Evolutionary conservation across 1,140 invertebrate genomes (phyloP), one percentile per base, ranked within the genome.

Genomic region (Drosophila orena): DNA sequence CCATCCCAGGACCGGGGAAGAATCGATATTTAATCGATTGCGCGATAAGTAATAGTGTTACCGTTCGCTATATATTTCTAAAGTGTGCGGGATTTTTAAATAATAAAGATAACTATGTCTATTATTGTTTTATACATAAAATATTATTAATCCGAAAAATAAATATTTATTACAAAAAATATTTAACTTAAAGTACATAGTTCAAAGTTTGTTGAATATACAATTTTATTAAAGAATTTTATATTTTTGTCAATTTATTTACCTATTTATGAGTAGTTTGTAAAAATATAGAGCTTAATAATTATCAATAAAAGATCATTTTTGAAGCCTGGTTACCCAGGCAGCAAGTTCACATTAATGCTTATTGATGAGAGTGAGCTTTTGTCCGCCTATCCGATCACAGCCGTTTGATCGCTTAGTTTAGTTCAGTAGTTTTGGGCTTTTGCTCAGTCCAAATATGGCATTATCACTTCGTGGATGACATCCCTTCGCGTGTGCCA

Each of bases 401-500:
- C 81, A 86, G 81, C 70, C 75, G 58, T 38, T 50, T 35, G 22
- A n/a, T 52, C 42, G 59, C 56, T 42, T 47, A 47, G 34, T 42
- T 24, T 64, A 46, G 4, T 2, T 57, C 11, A 8, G 2, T 30
- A 3, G 7, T 24, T 64, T 54, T 4, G 17, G 12, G 8, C 14
- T 3, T 4, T 57, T 14, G 11, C 38, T 77, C 49, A 97, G 94
- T 97, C 95, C 69, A 98, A 93, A 92, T 96, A 96, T 7, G 96
- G 96, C 79, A 97, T 79, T 77, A 98, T 95, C 91, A 94, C 96
- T 60, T 96, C 93, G 81, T 96, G 95, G 34, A 97, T 95, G 52
- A 98, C 95, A 20, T 94, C 94, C 10, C 94, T 90, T 81, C 97
- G 97, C 60, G 94, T 94, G 81, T 98, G 97, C 97, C 97, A 98